phyloP scores from a whole-genome alignment of 2,888 invertebrate species.

The Branchinecta sandiegonensis region DNA sequence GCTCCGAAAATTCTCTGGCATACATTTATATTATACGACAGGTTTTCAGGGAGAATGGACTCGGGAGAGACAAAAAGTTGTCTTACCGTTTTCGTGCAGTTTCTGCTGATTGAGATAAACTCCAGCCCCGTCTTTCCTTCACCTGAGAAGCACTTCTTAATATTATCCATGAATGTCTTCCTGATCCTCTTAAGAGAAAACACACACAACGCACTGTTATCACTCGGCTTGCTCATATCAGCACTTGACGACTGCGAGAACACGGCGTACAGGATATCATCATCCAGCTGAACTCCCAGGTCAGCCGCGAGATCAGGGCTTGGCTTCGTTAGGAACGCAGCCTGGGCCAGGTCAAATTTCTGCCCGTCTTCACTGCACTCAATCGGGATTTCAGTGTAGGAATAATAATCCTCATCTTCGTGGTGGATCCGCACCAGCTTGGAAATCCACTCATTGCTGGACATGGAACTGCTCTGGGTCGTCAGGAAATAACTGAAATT shows the following conservation, averaged over 20 bases:
- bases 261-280: conserved; percentile 88
- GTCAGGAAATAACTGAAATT: conserved; percentile 93
- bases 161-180: conserved; percentile 87
- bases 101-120: conserved; percentile 74
- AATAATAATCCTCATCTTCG: conserved; percentile 86
- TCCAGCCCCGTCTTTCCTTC: conserved; percentile 75
- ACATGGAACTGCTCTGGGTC: conserved; percentile 70
- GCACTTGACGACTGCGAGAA: conserved; percentile 62
- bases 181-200: conserved; percentile 73
- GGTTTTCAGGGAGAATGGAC: no score
- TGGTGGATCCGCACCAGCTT: conserved; percentile 65
- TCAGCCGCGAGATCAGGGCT: conserved; percentile 80
- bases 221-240: conserved; percentile 35
- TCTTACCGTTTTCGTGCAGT: conserved; percentile 71
- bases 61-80: background rate
- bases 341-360: conserved; percentile 81
- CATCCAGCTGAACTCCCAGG: conserved; percentile 76
- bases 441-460: conserved; percentile 48
- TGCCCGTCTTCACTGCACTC: conserved; percentile 54
- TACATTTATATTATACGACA: no score
- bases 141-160: conserved; percentile 87
- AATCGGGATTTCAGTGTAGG: conserved; percentile 93
- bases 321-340: conserved; percentile 84
- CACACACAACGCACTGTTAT: conserved; percentile 58
- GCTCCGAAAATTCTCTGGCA: no score